Conservation (phyloP, 2,888 invertebrate genomes). For the Drosophila seclusa region DNA sequence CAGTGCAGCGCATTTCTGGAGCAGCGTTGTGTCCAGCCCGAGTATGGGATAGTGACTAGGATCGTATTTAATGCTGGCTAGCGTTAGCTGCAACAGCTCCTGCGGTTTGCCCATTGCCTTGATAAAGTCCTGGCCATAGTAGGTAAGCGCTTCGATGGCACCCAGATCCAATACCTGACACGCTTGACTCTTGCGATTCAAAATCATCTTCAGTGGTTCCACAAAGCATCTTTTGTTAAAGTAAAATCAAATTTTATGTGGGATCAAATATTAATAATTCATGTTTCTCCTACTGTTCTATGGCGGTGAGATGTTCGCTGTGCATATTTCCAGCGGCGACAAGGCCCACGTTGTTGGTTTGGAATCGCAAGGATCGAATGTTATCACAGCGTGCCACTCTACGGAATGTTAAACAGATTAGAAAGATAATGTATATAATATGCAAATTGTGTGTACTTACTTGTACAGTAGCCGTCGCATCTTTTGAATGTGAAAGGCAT, state of each 20-base stretch:
- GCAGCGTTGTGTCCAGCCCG: constrained; percentile 86
- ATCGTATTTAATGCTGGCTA: constrained; percentile 91
- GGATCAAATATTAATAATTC: no score
- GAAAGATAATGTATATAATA: background rate
- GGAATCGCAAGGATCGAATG: constrained; percentile 82
- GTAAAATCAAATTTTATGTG: background rate
- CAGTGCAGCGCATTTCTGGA: constrained; percentile 87
- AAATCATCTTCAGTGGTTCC: constrained; percentile 83
- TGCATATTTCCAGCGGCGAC: constrained; percentile 80
- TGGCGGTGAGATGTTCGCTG: constrained; percentile 82
- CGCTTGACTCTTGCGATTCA: constrained; percentile 81
- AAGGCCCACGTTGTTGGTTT: constrained; percentile 83
- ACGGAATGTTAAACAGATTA: background rate
- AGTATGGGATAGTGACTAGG: constrained; percentile 88
- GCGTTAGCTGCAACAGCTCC: constrained; percentile 87
- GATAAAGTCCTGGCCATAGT: constrained; percentile 83
- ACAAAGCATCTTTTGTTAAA: constrained; percentile 78
- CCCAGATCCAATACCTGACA: constrained; percentile 84
- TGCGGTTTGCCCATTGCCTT: constrained; percentile 85
- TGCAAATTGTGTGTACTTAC: constrained; percentile 58
- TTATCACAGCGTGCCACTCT: constrained; percentile 84
- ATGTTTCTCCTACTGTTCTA: constrained; percentile 81
- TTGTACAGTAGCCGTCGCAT: constrained; percentile 83
- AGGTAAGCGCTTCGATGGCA: constrained; percentile 84
- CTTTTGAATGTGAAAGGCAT: constrained; percentile 84